Base-by-base conservation (phyloP, 2,888 invertebrate genomes). In the Salticus scenicus region DNA sequence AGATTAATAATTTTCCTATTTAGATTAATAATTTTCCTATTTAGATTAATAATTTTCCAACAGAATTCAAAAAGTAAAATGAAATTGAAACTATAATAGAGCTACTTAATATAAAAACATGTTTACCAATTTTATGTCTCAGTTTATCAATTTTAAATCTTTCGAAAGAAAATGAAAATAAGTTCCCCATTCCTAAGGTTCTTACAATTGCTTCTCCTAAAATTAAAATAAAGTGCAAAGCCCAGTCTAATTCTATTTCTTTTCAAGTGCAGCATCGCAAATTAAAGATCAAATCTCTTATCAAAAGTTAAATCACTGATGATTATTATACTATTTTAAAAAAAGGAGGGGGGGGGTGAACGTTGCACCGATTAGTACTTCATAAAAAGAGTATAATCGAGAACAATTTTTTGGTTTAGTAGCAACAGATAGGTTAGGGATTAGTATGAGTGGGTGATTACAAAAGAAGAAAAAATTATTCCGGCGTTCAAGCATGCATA, bases 361-460 rank as follows among this genome's bases (percentile, higher is more conserved):
- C 24, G 20, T 5, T 7, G 24, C 37, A 37, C 4, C 7, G 37
- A 37, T 37, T 37, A 10, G 37, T 37, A 37, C 10, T 57, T 24
- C 7, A 24, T 57, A 57, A 57, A 24, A 24, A 57, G 24, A 17
- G 57, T 24, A 57, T 7, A 57, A 57, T 57, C 57, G 24, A 24
- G 17, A 7, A 5, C 4, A 4, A 57, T 24, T 57, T 57, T 57
- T 57, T 57, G 47, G 47, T 17, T 24, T 24, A 24, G 12, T 24
- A 57, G 57, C 57, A 57, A 57, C 57, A 57, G 57, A 57, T 57
- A 57, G 57, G 57, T 7, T 24, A 17, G 57, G n/a, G 57, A 57
- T 57, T 57, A 57, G 57, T 17, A 12, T n/a, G 12, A 4, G 47
- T 47, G 7, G 24, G 17, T 20, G 24, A 57, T n/a, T n/a, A 24